Evolutionary conservation across 1,140 invertebrate genomes (phyloP), one percentile per base, ranked within the genome.

Genomic region (Drosophila erecta): DNA sequence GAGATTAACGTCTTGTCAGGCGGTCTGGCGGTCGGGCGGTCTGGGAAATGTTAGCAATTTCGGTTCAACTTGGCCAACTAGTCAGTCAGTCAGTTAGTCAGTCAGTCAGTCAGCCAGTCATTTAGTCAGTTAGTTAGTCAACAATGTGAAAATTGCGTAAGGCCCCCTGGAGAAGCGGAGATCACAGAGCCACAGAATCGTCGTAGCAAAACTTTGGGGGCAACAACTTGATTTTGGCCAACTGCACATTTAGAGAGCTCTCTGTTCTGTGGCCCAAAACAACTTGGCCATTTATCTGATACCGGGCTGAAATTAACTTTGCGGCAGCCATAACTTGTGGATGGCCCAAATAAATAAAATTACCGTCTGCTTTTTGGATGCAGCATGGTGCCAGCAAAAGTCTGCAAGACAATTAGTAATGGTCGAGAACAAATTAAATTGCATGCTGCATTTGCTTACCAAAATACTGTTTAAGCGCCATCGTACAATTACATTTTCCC

Each of bases 21-120:
- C 49, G 37, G 14, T 38, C 11, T 3, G 14, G 12, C 35, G 54
- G 40, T 15, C 49, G 55, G 40, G 15, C 43, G 37, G 37, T 46
- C 77, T 85, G 81, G 77, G 81, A 85, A 85, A 49, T 74, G 71
- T 62, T 74, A 40, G 79, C 75, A 67, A 81, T 77, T 81, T 78
- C 64, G 77, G 77, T 38, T 38, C 57, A 76, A 74, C 69, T 76
- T 79, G 47, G 47, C 47, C 79, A 37, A n/a, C 17, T 22, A 24
- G 15, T 10, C 15, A 8, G 40, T 10, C 8, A 15, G n/a, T 41
- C 15, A 10, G 40, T 41, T 2, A 17, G 40, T 4, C 17, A 17
- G 24, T 24, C 24, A 24, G 24, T 12, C 35, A 14, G 11, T 37
- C 35, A 14, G 17, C 1, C 17, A 17, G 17, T 17, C 17, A 17